Percentiles rank a stretch among this genome's conserved stretches.
Conservation (phyloP, 1,140 invertebrate genomes). For the Drosophila arizonae region DNA sequence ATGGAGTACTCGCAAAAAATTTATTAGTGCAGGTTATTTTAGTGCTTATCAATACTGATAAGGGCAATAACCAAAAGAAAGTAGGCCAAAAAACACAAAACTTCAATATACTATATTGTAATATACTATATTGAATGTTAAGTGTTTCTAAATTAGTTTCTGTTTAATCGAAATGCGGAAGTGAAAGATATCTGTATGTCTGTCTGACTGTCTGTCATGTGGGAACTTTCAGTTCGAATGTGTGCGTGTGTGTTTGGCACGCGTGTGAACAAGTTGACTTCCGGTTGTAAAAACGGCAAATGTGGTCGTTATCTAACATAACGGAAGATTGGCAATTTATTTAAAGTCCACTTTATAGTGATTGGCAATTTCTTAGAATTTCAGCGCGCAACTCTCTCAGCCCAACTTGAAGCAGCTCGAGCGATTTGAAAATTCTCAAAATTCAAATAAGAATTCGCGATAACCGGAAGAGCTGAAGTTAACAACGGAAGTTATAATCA, state of each 20-base stretch:
- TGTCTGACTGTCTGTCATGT: background rate
- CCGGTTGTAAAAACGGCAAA: constrained; percentile 16
- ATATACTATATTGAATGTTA: background rate
- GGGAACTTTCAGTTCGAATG: background rate
- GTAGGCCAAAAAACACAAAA: background rate
- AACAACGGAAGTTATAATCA: background rate
- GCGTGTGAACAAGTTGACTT: constrained; percentile 41
- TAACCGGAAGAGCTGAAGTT: background rate
- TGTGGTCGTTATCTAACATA: constrained; percentile 25
- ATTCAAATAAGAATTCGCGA: background rate
- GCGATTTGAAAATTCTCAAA: background rate
- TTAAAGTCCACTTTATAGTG: constrained; percentile 19
- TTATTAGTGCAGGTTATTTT: constrained; percentile 76
- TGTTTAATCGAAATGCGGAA: too few species aligned
- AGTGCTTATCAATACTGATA: constrained; percentile 6
- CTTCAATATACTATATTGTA: background rate
- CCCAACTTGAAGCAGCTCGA: background rate
- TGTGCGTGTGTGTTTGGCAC: constrained; percentile 21
- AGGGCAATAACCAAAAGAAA: background rate
- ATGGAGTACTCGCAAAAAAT: constrained; percentile 53
- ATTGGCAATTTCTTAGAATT: constrained; percentile 33
- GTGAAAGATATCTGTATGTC: background rate
- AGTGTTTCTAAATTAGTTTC: background rate
- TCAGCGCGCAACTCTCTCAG: background rate
- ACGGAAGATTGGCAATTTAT: constrained; percentile 32